A percentile compares a stretch with the other conserved stretches of the same genome.
Conservation (phyloP, 2,113 vertebrate genomes). For the Marcusenius ussheri region DNA sequence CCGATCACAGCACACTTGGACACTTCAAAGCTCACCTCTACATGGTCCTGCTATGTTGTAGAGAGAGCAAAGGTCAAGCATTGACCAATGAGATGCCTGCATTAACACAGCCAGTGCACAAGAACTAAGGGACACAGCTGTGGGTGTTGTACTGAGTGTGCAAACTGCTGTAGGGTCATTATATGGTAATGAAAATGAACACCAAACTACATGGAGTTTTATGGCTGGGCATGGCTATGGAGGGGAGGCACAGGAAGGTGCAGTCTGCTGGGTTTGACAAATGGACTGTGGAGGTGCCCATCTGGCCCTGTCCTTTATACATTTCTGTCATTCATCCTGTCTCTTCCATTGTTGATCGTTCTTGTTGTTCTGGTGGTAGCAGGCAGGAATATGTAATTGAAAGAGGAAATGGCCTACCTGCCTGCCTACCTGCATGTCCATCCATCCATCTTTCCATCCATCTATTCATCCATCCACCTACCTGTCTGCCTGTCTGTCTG, state of each 20-base stretch:
- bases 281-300: slow-evolving; percentile 98
- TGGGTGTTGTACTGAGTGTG: slow-evolving; percentile 66
- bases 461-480: neutral
- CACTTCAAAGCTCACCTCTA: slow-evolving; percentile 31
- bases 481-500: neutral
- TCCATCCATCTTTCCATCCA: neutral
- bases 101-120: slow-evolving; percentile 63
- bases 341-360: slow-evolving; percentile 26
- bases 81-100: slow-evolving; percentile 56
- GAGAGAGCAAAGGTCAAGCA: slow-evolving; percentile 57
- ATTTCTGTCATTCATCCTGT: slow-evolving; percentile 42
- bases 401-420: slow-evolving; percentile 22
- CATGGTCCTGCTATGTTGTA: slow-evolving; percentile 69
- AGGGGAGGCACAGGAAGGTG: slow-evolving; percentile 52
- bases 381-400: slow-evolving; percentile 45
- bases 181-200: slow-evolving; percentile 98
- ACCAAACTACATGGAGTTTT: slow-evolving; percentile 97
- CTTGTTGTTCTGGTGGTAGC: slow-evolving; percentile 22
- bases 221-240: slow-evolving; percentile 69
- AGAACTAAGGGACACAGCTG: slow-evolving; percentile 76
- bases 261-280: slow-evolving; percentile 91
- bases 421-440: neutral
- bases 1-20: slow-evolving; percentile 57
- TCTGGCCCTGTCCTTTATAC: slow-evolving; percentile 72
- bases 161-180: slow-evolving; percentile 82